phyloP scores from a whole-genome alignment of 2,888 invertebrate species.

The Drosophila nr. medialis region DNA sequence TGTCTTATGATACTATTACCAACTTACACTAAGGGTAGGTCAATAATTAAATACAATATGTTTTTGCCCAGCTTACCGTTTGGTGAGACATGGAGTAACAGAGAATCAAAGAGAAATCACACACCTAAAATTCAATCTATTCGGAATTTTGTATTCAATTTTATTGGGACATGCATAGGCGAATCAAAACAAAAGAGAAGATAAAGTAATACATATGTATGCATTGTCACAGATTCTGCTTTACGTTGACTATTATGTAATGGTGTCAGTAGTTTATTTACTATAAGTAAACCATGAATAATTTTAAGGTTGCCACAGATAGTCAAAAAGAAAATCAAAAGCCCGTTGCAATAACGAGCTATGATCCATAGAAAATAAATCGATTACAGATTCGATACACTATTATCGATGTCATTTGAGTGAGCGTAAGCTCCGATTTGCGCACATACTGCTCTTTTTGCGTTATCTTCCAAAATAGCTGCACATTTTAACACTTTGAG shows the following conservation, averaged over 20 bases:
- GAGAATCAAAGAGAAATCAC: not conserved
- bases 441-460: not conserved
- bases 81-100: not conserved
- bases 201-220: not conserved
- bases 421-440: not conserved
- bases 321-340: not conserved
- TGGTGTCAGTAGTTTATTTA: conserved; percentile 2
- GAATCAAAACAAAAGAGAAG: not conserved
- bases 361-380: not conserved
- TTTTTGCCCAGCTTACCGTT: not conserved
- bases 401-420: not conserved
- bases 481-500: not conserved
- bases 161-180: conserved; percentile 14
- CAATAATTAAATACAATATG: not conserved
- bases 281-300: not conserved
- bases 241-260: conserved; percentile 2
- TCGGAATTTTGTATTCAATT: not conserved
- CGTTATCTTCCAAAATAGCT: not conserved
- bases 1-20: conserved; percentile 11
- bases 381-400: not conserved
- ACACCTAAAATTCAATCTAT: not conserved
- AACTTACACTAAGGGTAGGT: not conserved
- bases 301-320: not conserved
- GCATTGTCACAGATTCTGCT: not conserved
- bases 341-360: not conserved